Percentiles rank a stretch among this genome's conserved stretches.
Evolutionary conservation across 1,140 invertebrate species (phyloP).

Genomic region (Tetragnatha versicolor): DNA sequence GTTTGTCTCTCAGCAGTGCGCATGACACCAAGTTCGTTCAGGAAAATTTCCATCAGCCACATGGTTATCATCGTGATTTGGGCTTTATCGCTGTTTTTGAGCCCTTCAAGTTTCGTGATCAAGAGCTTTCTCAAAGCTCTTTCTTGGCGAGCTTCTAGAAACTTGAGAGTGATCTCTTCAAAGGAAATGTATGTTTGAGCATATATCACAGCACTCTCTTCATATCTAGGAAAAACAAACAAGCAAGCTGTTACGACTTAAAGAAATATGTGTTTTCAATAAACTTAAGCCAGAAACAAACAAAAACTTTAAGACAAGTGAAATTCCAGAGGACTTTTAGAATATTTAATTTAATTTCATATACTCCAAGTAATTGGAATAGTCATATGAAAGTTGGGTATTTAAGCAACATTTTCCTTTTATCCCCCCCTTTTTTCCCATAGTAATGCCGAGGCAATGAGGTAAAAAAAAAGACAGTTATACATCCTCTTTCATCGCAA

Average conservation of each 20-base stretch:
- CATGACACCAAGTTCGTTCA: constrained; percentile 82
- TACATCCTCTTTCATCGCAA: no score
- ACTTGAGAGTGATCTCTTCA: constrained; percentile 92
- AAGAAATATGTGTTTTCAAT: no score
- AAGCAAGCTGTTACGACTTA: neutral
- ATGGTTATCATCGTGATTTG: constrained; percentile 90
- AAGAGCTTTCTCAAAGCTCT: constrained; percentile 87
- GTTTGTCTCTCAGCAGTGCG: constrained; percentile 69
- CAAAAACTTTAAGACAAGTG: neutral
- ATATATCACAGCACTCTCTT: constrained; percentile 84
- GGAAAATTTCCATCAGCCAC: constrained; percentile 91
- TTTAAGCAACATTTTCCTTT: no score
- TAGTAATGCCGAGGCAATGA: no score
- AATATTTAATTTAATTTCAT: no score
- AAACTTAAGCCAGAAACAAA: neutral
- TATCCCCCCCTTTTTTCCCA: no score
- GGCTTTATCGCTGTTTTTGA: constrained; percentile 67
- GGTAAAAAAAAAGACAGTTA: no score
- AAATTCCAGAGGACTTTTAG: neutral
- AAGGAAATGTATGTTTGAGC: constrained; percentile 91
- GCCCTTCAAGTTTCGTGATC: constrained; percentile 67
- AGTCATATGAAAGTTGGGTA: no score
- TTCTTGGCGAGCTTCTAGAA: constrained; percentile 81
- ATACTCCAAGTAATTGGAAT: no score
- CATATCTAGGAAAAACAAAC: constrained; percentile 68